Evolutionary conservation across 2,797 vertebrate genomes (phyloP), one percentile per base, ranked within the genome.

Genomic region (Thripadectes ignobilis): DNA sequence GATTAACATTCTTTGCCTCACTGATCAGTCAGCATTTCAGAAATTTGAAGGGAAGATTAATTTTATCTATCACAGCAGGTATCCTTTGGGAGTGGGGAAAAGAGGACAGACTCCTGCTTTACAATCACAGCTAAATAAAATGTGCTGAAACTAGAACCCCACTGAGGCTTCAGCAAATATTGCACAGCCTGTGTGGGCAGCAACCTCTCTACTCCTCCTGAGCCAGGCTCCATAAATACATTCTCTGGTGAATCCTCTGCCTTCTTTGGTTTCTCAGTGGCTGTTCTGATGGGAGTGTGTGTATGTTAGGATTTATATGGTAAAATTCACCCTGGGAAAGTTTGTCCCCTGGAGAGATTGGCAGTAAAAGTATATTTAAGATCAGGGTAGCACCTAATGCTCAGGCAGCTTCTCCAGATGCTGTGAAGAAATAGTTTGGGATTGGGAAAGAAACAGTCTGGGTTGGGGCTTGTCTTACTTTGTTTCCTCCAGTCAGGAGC

Each of bases 361-460:
- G 41, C 58, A 15, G 24, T 48, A 55, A 34, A 6, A 22, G 16
- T 68, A 30, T 0, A 0, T 84, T 68, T 65, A n/a, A 93, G 41
- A 10, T 29, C 17, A 21, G 10, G 26, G 41, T 49, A 43, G 27
- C 61, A n/a, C 36, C 55, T 78, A 27, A n/a, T 62, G 52, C 62
- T 38, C 54, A 52, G 32, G 36, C 4, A 2, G 55, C 52, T 91
- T 91, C 55, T 79, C 14, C 57, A 79, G 71, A 71, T 63, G 26
- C 41, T 58, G 72, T 43, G 54, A 91, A 75, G 36, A 81, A 67
- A 51, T 38, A 68, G 46, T 89, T 91, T 66, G 58, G 72, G 57
- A 48, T 39, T 83, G 75, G 85, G 85, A 81, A 79, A 46, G 89
- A 92, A 82, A 39, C 27, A 73, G 24, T 69, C 73, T 72, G 58